Evolutionary conservation across 2,888 invertebrate species (phyloP), one percentile per base, ranked within the genome.

Genomic region (Furcula furcula): DNA sequence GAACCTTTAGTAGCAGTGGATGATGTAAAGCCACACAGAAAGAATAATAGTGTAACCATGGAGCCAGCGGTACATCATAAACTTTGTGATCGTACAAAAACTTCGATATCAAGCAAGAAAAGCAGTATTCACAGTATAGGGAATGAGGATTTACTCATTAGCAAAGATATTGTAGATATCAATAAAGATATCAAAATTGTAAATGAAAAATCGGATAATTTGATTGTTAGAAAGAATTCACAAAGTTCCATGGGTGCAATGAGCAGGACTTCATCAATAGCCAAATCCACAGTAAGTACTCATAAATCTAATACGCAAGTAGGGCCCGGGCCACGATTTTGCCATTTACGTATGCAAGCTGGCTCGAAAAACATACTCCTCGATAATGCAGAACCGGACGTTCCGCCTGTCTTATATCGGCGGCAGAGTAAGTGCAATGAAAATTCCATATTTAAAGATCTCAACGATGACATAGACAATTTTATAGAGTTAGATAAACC

Each of bases 331-430:
- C 94, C 95, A 1, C 89, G 95, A 44, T 92, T 94, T 56, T 95
- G 95, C 61, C 93, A 95, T 31, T 90, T 95, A 64, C 90, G 94
- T 20, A 90, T 95, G 58, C 94, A 94, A 60, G 93, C 93, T 4
- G 94, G 94, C 4, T 94, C 94, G 7, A 94, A 93, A 65, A 95
- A 95, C 69, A 94, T 95, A 57, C 80, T 95, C 3, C 81, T 95
- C 13, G 95, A 95, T 72, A 95, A 94, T 58, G 93, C 93, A 18
- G 93, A 94, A 53, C 92, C 93, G 26, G 91, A 91, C 46, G 91
- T 93, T 15, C 92, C 93, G 7, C 94, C 95, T 0, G 92, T 95
- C 18, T 80, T 95, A 22, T 95, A 95, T 56, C 93, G 93, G 40
- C 84, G 92, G 6, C 91, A 92, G 45, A 90, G 82, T 45, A 89